Base-by-base conservation (phyloP, 2,888 invertebrate genomes). In the Athalia cordata region DNA sequence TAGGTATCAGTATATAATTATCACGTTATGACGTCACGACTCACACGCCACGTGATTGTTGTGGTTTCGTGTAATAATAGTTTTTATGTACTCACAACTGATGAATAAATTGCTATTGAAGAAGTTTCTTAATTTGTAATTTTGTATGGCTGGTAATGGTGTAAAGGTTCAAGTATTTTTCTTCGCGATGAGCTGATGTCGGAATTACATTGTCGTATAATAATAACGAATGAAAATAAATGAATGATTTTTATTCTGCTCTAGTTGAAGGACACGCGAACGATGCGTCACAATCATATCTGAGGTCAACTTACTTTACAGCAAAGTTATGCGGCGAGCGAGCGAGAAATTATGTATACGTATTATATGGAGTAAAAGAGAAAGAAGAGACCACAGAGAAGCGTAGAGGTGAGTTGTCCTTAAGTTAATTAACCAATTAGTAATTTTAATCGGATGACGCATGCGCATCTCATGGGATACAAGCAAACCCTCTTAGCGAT, bases 381-480 rank as follows among this genome's bases (percentile, higher is more conserved):
- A 29, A 29, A 29, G 29, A 29, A 29, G 29, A 29, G 29, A 29
- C 29, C 2, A 29, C 29, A 29, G 29, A 29, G 29, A 29, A 29
- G 77, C 83, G 82, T 81, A 83, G 85, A 86, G 82, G 84, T 49
- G 75, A 75, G 75, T 75, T 75, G 84, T 84, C 85, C 89, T 88
- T 88, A 88, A 90, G 87, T 89, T 89, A 89, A 90, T 90, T 89
- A 90, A 88, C 87, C 89, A 89, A 90, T 89, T 89, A 90, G 88
- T 89, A 89, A 90, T 89, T 90, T 90, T 90, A 90, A 90, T 90
- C 89, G 89, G 90, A 90, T 90, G 90, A 90, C 89, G 89, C 89
- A 90, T 89, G 89, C 89, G 89, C 89, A 87, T 90, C 90, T 90
- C 89, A 79, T 80, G 89, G 88, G 89, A 89, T 89, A 90, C 89